A percentile compares a stretch with the other conserved stretches of the same genome.
These are phyloP conservation scores for Falco cherrug DNA, from an alignment of 2,797 vertebrate genomes.

Conservation along the genomic window DNA sequence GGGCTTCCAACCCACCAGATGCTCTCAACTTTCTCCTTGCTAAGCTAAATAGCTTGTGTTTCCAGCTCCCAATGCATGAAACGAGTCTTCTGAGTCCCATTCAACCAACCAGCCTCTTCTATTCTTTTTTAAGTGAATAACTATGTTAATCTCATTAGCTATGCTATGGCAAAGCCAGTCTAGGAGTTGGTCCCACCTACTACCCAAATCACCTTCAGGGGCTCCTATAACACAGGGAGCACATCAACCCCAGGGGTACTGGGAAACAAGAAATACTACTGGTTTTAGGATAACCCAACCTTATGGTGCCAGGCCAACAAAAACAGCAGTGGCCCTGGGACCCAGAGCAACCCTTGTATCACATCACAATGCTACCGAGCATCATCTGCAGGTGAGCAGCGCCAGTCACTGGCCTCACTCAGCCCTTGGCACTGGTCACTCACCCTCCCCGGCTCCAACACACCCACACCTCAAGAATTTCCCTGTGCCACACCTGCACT, in stretches of 20 bases:
- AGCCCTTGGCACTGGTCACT: not conserved
- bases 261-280: not conserved
- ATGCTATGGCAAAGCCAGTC: not conserved
- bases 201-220: not conserved
- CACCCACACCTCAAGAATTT: not conserved
- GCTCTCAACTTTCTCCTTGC: slow-evolving; percentile 26
- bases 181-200: not conserved
- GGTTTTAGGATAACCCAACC: not conserved
- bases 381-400: not conserved
- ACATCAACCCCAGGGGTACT: not conserved
- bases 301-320: not conserved
- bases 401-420: not conserved
- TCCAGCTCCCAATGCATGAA: not conserved
- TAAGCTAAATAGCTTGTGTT: not conserved
- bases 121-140: slow-evolving; percentile 12
- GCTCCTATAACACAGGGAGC: fast-evolving
- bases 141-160: slow-evolving; percentile 40
- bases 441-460: not conserved
- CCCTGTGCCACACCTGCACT: not conserved
- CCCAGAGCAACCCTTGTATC: not conserved
- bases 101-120: not conserved
- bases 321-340: not conserved
- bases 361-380: fast-evolving
- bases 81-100: not conserved
- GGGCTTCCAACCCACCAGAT: not conserved